Percentiles rank a stretch among this genome's conserved stretches.
Conservation (phyloP, 2,888 invertebrate genomes). For the Brenthis hecate region DNA sequence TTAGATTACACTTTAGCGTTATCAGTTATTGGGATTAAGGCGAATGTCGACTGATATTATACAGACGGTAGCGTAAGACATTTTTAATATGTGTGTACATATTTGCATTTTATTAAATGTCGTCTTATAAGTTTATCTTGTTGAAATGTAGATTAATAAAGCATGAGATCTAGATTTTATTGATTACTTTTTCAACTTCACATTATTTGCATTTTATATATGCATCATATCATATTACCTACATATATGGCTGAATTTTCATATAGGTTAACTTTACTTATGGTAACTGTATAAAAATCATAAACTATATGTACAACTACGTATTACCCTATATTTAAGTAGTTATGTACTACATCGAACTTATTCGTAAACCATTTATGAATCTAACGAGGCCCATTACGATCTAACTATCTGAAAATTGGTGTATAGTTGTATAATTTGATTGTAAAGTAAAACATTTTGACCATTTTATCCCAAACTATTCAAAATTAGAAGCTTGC, state of each 20-base stretch:
- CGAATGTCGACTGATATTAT: slow-evolving; percentile 11
- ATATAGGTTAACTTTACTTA: no score
- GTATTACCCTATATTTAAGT: no score
- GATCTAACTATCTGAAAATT: slow-evolving; percentile 20
- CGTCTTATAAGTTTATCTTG: slow-evolving; percentile 7
- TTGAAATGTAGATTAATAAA: slow-evolving; percentile 13
- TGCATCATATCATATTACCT: no score
- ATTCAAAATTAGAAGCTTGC: not conserved
- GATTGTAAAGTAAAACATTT: slow-evolving; percentile 29
- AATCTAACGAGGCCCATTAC: slow-evolving; percentile 26
- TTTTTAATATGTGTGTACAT: not conserved
- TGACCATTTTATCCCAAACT: slow-evolving; percentile 17
- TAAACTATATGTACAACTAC: no score
- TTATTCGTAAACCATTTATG: slow-evolving; percentile 14
- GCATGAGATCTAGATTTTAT: not conserved
- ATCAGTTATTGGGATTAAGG: slow-evolving; percentile 30
- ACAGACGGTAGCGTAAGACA: slow-evolving; percentile 4
- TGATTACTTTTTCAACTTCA: slow-evolving; percentile 12
- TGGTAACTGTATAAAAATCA: no score
- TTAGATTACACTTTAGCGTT: slow-evolving; percentile 48
- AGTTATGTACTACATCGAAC: slow-evolving; percentile 2
- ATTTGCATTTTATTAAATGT: slow-evolving; percentile 2
- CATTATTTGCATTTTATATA: not conserved
- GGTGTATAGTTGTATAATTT: slow-evolving; percentile 30
- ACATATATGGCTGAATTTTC: no score